Evolutionary conservation across 2,797 vertebrate species (phyloP).

Genomic region (Phalanger gymnotis): DNA sequence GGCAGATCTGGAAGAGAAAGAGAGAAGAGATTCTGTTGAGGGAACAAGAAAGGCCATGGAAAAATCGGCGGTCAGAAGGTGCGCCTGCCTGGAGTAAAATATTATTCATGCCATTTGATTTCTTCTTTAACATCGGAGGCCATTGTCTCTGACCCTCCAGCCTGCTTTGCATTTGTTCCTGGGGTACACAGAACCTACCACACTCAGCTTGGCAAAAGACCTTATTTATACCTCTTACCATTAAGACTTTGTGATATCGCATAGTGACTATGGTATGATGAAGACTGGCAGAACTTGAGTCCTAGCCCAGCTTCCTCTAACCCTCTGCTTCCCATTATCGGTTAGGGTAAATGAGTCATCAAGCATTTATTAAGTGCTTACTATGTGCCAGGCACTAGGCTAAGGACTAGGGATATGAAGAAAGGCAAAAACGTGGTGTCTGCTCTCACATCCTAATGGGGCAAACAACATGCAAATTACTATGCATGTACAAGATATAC

Average conservation of each 20-base stretch:
- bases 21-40: rapidly evolving
- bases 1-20: conserved; percentile 86
- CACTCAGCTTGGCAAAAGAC: neutral
- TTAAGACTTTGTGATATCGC: neutral
- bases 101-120: neutral
- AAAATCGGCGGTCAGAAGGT: neutral
- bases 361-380: neutral
- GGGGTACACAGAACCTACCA: neutral
- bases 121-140: neutral
- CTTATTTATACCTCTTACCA: neutral
- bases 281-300: neutral
- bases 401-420: too few species aligned
- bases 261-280: neutral
- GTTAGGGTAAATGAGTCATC: neutral
- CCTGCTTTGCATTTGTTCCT: neutral
- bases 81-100: neutral
- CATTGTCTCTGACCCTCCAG: too few species aligned
- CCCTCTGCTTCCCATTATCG: neutral
- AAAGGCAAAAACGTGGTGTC: too few species aligned
- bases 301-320: neutral
- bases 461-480: too few species aligned
- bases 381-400: neutral
- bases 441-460: too few species aligned
- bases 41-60: neutral
- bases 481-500: too few species aligned